Percentiles rank a stretch among this genome's conserved stretches.
Conservation (phyloP, 2,797 vertebrate species). For the Myotis findleyi region DNA sequence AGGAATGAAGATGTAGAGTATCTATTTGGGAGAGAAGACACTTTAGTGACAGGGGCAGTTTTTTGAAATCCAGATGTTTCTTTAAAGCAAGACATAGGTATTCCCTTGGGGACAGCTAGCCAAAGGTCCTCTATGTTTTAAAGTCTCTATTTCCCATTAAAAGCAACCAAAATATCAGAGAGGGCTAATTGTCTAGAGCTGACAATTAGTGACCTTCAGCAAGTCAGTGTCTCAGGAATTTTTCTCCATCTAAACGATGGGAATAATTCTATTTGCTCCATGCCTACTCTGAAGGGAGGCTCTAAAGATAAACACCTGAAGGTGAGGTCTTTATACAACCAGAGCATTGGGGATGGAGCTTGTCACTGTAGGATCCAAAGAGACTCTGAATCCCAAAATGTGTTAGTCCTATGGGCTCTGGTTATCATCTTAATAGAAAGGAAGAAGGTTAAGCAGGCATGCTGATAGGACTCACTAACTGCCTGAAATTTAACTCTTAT, state of each 20-base stretch:
- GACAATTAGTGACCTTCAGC: neutral
- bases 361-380: neutral
- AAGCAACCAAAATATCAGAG: neutral
- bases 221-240: neutral
- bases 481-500: neutral
- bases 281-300: neutral
- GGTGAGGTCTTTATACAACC: neutral
- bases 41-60: neutral
- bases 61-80: slow-evolving; percentile 17
- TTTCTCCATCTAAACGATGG: neutral
- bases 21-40: neutral
- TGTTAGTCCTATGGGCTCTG: neutral
- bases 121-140: neutral
- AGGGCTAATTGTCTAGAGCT: neutral
- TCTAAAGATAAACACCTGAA: neutral
- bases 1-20: neutral
- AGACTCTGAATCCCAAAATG: neutral
- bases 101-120: neutral
- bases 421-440: neutral
- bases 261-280: slow-evolving; percentile 18
- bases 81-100: slow-evolving; percentile 4
- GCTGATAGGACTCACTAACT: neutral
- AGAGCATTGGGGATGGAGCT: neutral
- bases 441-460: neutral
- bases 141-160: slow-evolving; percentile 21